phyloP scores from a whole-genome alignment of 2,113 vertebrate genomes.

The Colaptes auratus region DNA sequence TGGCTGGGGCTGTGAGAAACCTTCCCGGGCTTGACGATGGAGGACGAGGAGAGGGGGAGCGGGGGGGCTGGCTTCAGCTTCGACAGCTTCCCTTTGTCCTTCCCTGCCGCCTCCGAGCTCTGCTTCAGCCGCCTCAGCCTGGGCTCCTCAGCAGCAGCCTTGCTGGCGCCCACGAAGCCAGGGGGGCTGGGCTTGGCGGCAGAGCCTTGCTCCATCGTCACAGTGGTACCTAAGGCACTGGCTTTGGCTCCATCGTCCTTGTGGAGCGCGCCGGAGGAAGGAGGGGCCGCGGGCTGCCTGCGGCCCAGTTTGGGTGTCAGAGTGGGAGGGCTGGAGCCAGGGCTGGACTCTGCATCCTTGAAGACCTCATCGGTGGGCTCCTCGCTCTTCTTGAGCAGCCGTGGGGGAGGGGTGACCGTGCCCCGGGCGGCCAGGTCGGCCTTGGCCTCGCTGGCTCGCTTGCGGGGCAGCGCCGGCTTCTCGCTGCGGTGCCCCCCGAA shows the following conservation, averaged over 20 bases:
- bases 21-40: slow-evolving; percentile 80
- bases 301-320: slow-evolving; percentile 87
- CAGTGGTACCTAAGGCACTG: slow-evolving; percentile 70
- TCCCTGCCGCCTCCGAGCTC: slow-evolving; percentile 74
- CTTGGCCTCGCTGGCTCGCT: slow-evolving; percentile 84
- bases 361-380: slow-evolving; percentile 82
- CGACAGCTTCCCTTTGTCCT: slow-evolving; percentile 86
- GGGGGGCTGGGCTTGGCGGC: slow-evolving; percentile 73
- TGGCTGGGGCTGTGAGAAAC: slow-evolving; percentile 81
- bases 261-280: slow-evolving; percentile 48
- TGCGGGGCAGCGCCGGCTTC: slow-evolving; percentile 92
- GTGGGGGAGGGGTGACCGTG: slow-evolving; percentile 87
- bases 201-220: slow-evolving; percentile 45
- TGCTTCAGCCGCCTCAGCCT: slow-evolving; percentile 86
- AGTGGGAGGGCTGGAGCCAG: slow-evolving; percentile 87
- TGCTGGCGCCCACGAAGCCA: slow-evolving; percentile 72
- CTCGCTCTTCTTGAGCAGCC: slow-evolving; percentile 83
- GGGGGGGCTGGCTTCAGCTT: slow-evolving; percentile 92
- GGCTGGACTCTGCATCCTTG: slow-evolving; percentile 85
- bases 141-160: slow-evolving; percentile 81
- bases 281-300: slow-evolving; percentile 67
- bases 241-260: slow-evolving; percentile 82
- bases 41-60: slow-evolving; percentile 77
- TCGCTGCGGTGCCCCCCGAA: slow-evolving; percentile 81
- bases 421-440: slow-evolving; percentile 76